Evolutionary conservation across 2,113 vertebrate genomes (phyloP).

Genomic region (Malaclemys terrapin): DNA sequence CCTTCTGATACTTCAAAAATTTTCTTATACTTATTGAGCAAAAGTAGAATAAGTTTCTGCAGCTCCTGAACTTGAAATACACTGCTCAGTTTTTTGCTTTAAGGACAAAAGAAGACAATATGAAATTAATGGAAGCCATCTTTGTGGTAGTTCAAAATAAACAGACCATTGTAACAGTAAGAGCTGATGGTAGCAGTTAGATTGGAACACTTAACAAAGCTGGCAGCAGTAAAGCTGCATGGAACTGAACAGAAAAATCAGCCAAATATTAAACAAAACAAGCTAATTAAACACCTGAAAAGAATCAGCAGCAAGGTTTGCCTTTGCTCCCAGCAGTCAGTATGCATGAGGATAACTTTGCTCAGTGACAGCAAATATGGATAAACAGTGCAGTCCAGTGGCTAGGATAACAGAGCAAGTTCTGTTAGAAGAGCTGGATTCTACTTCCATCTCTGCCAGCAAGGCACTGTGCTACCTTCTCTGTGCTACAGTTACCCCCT

Average conservation of each 20-base stretch:
- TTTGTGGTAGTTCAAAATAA: background rate
- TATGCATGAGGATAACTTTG: background rate
- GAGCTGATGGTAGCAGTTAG: fast-evolving
- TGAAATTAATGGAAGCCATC: background rate
- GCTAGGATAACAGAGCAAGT: background rate
- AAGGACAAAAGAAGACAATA: background rate
- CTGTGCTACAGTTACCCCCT: background rate
- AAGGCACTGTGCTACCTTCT: background rate
- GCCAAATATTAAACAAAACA: background rate
- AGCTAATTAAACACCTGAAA: background rate
- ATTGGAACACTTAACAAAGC: background rate
- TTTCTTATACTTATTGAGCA: background rate
- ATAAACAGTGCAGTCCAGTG: background rate
- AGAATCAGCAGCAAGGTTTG: background rate
- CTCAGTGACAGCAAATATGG: background rate
- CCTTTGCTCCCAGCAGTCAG: background rate
- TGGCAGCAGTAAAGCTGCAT: background rate
- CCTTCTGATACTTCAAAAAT: background rate
- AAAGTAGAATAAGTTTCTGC: background rate
- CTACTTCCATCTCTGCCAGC: background rate
- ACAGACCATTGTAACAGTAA: background rate
- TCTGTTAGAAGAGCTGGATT: background rate
- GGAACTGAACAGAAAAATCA: background rate
- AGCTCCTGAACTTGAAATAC: background rate
- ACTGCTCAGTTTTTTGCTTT: background rate